Conservation (phyloP, 2,113 vertebrate species). For the Ptilorrhoa leucosticta region DNA sequence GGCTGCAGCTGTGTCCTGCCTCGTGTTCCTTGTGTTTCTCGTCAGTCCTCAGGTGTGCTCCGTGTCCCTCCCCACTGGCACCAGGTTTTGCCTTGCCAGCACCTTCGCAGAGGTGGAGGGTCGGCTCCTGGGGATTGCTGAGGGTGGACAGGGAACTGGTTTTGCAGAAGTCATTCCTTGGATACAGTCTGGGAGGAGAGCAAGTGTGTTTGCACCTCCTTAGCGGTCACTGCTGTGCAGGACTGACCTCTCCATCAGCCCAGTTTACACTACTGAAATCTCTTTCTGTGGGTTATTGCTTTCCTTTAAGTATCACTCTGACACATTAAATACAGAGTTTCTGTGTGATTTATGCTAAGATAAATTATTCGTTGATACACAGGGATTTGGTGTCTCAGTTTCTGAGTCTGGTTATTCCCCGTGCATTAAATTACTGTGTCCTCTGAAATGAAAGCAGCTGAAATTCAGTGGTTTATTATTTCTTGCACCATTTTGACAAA, state of each 20-base stretch:
- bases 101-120: not conserved
- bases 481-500: not conserved
- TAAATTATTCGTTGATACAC: not conserved
- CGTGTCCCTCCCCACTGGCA: fast-evolving
- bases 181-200: not conserved
- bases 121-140: not conserved
- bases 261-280: not conserved
- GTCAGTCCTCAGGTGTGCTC: not conserved
- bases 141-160: not conserved
- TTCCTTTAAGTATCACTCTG: not conserved
- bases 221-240: not conserved
- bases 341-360: not conserved
- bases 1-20: not conserved
- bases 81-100: not conserved
- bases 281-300: not conserved
- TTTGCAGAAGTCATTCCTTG: not conserved
- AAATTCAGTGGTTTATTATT: not conserved
- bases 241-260: not conserved
- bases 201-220: not conserved
- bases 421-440: not conserved
- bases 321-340: not conserved
- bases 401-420: not conserved
- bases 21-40: not conserved
- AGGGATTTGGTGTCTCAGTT: not conserved
- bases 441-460: not conserved